Evolutionary conservation across 2,113 vertebrate species (phyloP), one percentile per base, ranked within the genome.

Genomic region (Thamnophis sirtalis): DNA sequence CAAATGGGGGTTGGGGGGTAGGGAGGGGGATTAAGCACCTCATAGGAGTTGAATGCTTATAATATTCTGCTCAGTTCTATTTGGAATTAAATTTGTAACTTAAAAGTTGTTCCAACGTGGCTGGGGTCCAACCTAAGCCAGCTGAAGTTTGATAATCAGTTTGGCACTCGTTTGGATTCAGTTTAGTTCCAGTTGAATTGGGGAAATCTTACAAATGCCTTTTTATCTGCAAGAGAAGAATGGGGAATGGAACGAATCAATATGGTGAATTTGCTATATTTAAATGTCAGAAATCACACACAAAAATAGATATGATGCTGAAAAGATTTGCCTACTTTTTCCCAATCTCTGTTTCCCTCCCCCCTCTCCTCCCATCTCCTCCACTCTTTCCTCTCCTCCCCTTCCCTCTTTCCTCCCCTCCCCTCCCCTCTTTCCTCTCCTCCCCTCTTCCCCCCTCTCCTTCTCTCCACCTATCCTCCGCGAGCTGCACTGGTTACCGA

Each of bases 201-300:
- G 19, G 28, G 17, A 84, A 10, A 54, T 13, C 38, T 73, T 87
- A 19, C 28, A 56, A 22, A 55, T 48, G 43, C 58, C 43, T 84
- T 89, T 50, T 68, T 49, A 68, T 91, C 84, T 51, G 53, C 87
- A 60, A 33, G 73, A 60, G 53, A 22, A 89, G 86, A 88, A 88
- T 88, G 53, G 51, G 43, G 54, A 38, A 48, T 51, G 53, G 43
- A 48, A 73, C 22, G 26, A 89, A 28, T 60, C 49, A 58, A 60
- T 49, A 55, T 5, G n/a, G 33, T 80, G 88, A 84, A 84, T 88
- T 89, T 92, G 48, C 58, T 89, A 9, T 56, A 60, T 55, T 54
- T 24, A 92, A 89, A 89, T 89, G 87, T 92, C 87, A 89, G 54
- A 73, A 50, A 33, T 92, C 54, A 89, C 63, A 73, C 54, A 84